These are phyloP conservation scores for Criorhina ranunculi DNA, from an alignment of 2,888 invertebrate genomes.

Conservation along the genomic window DNA sequence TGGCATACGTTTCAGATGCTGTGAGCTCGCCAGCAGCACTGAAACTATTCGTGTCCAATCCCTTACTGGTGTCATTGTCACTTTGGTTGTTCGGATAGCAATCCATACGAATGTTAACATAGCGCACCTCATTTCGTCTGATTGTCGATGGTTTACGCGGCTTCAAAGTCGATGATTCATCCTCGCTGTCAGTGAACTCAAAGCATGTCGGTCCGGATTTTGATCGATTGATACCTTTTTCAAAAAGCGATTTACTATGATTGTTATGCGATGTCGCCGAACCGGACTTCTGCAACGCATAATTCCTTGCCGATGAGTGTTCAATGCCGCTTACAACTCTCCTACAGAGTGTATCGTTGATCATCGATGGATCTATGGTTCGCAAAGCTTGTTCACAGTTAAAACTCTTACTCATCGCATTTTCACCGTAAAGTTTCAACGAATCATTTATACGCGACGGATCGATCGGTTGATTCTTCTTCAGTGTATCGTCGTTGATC, in stretches of 20 bases:
- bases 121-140: constrained; percentile 82
- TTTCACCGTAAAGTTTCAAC: constrained; percentile 84
- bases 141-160: constrained; percentile 82
- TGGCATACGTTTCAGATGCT: constrained; percentile 80
- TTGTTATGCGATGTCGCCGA: constrained; percentile 78
- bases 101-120: constrained; percentile 84
- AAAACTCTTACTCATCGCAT: constrained; percentile 84
- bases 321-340: constrained; percentile 78
- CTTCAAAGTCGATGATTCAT: constrained; percentile 81
- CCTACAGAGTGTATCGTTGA: constrained; percentile 82
- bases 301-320: constrained; percentile 80
- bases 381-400: constrained; percentile 84
- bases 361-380: constrained; percentile 82
- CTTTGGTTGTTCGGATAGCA: constrained; percentile 83
- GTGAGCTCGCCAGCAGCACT: constrained; percentile 79
- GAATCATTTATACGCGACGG: constrained; percentile 85
- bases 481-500: constrained; percentile 83
- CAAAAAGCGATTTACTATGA: constrained; percentile 80
- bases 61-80: constrained; percentile 80
- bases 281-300: constrained; percentile 83
- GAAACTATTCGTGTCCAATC: constrained; percentile 78
- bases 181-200: constrained; percentile 82
- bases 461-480: constrained; percentile 85
- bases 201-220: constrained; percentile 84
- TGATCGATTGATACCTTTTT: constrained; percentile 84